Percentiles rank a stretch among this genome's conserved stretches.
phyloP scores from a whole-genome alignment of 2,888 invertebrate genomes.

The Lochmaea crataegi region DNA sequence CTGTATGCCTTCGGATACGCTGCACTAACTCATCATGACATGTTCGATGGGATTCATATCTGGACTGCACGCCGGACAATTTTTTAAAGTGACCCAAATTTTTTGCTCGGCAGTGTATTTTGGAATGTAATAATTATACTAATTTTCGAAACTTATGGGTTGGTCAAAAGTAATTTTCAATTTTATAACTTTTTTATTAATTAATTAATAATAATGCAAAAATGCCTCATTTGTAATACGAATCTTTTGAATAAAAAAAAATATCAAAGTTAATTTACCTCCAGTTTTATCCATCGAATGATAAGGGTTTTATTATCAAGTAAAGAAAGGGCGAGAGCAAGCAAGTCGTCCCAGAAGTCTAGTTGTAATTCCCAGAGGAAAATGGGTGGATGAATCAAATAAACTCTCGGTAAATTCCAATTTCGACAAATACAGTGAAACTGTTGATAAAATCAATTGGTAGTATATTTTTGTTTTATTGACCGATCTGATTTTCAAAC shows the following conservation, averaged over 20 bases:
- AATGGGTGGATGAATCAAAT: conserved; percentile 52
- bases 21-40: too few species aligned
- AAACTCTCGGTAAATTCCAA: conserved; percentile 55
- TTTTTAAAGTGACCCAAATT: too few species aligned
- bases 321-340: conserved; percentile 1
- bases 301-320: conserved; percentile 22
- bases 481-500: conserved; percentile 56
- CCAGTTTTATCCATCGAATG: conserved; percentile 17
- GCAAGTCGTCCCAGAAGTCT: conserved; percentile 37
- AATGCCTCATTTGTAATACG: too few species aligned
- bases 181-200: too few species aligned
- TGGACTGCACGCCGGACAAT: too few species aligned
- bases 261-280: conserved; percentile 1
- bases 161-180: too few species aligned
- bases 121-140: too few species aligned
- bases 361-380: conserved; percentile 43
- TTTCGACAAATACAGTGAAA: conserved; percentile 57
- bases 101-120: too few species aligned
- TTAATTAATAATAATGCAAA: too few species aligned
- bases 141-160: too few species aligned
- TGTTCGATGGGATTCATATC: too few species aligned
- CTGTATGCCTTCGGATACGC: too few species aligned
- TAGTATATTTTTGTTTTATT: conserved; percentile 54
- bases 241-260: background rate
- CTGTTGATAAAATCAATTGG: conserved; percentile 60